Percentiles rank a stretch among this genome's conserved stretches.
These are phyloP conservation scores for Paramormyrops hopkinsi DNA, from an alignment of 2,797 vertebrate genomes.

Conservation along the genomic window DNA sequence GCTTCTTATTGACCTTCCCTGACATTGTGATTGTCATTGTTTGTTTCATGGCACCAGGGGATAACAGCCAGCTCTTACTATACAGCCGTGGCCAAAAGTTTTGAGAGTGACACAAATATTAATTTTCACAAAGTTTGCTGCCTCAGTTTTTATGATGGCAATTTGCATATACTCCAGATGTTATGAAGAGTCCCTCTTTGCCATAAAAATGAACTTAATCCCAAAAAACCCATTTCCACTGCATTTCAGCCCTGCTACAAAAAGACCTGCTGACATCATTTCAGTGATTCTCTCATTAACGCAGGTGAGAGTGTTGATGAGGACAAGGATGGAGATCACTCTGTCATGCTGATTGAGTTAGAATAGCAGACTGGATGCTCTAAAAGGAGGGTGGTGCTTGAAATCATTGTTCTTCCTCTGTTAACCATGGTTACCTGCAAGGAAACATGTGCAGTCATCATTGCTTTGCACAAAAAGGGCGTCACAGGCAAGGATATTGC, in stretches of 20 bases:
- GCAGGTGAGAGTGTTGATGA: neutral
- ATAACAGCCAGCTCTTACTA: neutral
- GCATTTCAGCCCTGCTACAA: neutral
- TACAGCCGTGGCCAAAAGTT: neutral
- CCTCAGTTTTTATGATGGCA: neutral
- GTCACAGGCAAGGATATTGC: neutral
- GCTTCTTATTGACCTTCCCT: neutral
- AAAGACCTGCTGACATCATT: neutral
- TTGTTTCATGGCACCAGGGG: neutral
- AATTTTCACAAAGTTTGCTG: neutral
- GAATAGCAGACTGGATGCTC: neutral
- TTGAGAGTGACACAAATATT: neutral
- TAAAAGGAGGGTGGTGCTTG: neutral
- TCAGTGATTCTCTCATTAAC: neutral
- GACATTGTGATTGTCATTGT: neutral
- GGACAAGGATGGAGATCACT: neutral
- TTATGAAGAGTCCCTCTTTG: neutral
- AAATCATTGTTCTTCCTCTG: neutral
- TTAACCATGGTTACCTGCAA: neutral
- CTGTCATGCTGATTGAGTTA: neutral
- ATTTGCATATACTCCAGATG: neutral
- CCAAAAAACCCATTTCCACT: neutral
- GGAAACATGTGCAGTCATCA: neutral
- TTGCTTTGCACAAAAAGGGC: neutral
- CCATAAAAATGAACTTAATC: neutral